Conservation (phyloP, 2,888 invertebrate species). For the Selenia dentaria region DNA sequence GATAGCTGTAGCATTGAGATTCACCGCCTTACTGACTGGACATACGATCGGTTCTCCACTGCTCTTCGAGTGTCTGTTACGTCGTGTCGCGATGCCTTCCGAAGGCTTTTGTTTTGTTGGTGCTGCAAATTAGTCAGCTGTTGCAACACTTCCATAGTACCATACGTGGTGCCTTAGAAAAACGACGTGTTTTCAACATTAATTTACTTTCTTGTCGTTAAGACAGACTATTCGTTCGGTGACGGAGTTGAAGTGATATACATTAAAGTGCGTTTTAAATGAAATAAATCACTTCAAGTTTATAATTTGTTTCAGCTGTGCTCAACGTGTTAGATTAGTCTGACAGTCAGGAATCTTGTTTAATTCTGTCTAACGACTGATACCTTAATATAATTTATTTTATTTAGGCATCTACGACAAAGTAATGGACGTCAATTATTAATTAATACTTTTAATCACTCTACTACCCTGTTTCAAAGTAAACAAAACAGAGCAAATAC, state of each 20-base stretch:
- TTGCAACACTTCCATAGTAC: constrained; percentile 67
- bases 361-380: too few relatives aligned
- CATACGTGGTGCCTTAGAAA: constrained; percentile 53
- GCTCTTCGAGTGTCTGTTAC: constrained; percentile 41
- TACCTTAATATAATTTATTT: too few relatives aligned
- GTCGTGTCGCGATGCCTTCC: constrained; percentile 35
- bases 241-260: constrained; percentile 4
- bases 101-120: constrained; percentile 68
- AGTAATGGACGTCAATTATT: too few relatives aligned
- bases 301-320: neutral
- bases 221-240: neutral
- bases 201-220: constrained; percentile 2
- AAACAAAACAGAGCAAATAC: too few relatives aligned
- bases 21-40: constrained; percentile 46
- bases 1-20: constrained; percentile 52
- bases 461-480: too few relatives aligned
- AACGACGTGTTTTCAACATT: constrained; percentile 54
- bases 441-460: too few relatives aligned
- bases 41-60: constrained; percentile 54
- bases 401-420: too few relatives aligned
- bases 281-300: constrained; percentile 8
- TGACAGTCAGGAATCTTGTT: too few relatives aligned
- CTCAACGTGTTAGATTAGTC: too few relatives aligned
- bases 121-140: constrained; percentile 78
- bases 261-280: constrained; percentile 3